Evolutionary conservation across 2,888 invertebrate genomes (phyloP), one percentile per base, ranked within the genome.

Genomic region (Drosophila hamatofila): DNA sequence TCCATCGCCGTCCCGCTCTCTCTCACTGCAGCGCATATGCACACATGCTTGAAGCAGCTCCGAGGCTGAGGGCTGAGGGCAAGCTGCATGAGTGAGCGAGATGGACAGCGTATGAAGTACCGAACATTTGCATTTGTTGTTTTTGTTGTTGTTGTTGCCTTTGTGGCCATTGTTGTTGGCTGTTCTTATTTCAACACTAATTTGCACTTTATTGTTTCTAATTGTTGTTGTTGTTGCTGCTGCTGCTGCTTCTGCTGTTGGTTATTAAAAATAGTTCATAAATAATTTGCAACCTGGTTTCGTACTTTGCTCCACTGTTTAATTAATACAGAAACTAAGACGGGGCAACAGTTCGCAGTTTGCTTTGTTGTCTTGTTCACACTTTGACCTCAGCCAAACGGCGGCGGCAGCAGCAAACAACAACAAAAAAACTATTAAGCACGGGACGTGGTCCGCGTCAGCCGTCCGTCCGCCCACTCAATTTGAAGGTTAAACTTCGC

Each of bases 181-280:
- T 61, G 52, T 46, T 35, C 52, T 23, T 72, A 33, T 21, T 51
- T 42, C 56, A 44, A 30, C 41, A 57, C 49, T 62, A 56, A 56
- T 56, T 63, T 68, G 33, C 56, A 25, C 42, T 55, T 51, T 61
- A 30, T 18, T 27, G 57, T 33, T 52, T 2, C 35, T 52, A 35
- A 52, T 58, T 58, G 56, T 30, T 44, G 48, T 18, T 30, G 46
- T 30, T 66, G 14, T 11, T 27, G 42, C 39, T 56, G 49, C 35
- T 35, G 35, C 35, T 35, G 27, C 27, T 27, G 27, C 27, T 7
- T 27, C 9, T 25, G 42, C 37, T 59, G 33, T 35, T 21, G 23
- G n/a, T 46, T 81, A 66, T 71, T 71, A 75, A 75, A 76, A 83
- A 83, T 78, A 76, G 78, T 83, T 81, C 63, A 78, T 81, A 48